A percentile compares a stretch with the other conserved stretches of the same genome.
These are phyloP conservation scores for Parazoanthus atlanticus DNA, from an alignment of 92 coral and sea anemone species.

Conservation along the genomic window DNA sequence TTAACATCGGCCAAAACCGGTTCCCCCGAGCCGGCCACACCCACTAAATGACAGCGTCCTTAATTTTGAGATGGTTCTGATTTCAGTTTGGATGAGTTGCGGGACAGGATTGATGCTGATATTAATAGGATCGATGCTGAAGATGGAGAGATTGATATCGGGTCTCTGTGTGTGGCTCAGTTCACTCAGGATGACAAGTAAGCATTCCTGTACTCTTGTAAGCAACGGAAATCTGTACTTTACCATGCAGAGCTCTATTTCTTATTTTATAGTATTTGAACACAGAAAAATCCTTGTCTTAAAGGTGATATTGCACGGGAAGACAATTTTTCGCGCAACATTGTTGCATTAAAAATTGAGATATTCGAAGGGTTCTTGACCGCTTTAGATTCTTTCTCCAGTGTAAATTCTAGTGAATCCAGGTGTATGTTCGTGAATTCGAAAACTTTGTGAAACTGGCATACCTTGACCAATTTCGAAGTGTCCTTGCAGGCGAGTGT, in stretches of 20 bases:
- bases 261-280: not conserved
- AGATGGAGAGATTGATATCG: constrained; percentile 74
- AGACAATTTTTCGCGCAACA: too few relatives aligned
- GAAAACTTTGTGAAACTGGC: not conserved
- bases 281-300: not conserved
- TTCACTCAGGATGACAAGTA: constrained; percentile 84
- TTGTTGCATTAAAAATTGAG: too few relatives aligned
- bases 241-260: not conserved
- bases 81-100: constrained; percentile 78
- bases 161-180: constrained; percentile 86
- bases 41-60: not conserved
- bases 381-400: too few relatives aligned
- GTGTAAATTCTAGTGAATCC: too few relatives aligned
- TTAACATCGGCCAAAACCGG: too few relatives aligned
- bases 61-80: not conserved
- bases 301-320: too few relatives aligned
- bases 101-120: constrained; percentile 68
- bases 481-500: too few relatives aligned
- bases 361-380: too few relatives aligned
- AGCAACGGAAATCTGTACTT: too few relatives aligned
- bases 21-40: too few relatives aligned
- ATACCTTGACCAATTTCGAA: not conserved
- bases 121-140: constrained; percentile 49
- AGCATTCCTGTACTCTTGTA: not conserved
- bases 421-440: not conserved